Base-by-base conservation (phyloP, 2,888 invertebrate genomes). In the Matsumyia berberina region DNA sequence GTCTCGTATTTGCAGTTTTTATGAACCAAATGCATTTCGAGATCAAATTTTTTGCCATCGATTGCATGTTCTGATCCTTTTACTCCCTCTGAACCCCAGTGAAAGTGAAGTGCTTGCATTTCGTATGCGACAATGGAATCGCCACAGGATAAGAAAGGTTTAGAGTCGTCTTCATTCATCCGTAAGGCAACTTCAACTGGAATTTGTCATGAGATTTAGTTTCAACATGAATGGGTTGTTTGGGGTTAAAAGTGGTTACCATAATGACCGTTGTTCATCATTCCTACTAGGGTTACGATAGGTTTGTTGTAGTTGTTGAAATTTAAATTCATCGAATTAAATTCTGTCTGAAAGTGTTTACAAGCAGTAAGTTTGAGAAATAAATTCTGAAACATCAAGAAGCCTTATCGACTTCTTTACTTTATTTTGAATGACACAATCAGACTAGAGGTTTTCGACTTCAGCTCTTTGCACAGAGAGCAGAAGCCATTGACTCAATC, bases 231-330 rank as follows among this genome's bases (percentile, higher is more conserved):
- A 0, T 9, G 29, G 15, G 66, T 64, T 2, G n/a, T 6, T 49
- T 72, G 7, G 19, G 7, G 9, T 2, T 17, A n/a, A 3, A 11
- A 64, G 5, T 6, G 7, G 8, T 86, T 86, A 90, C 91, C 88
- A 87, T 95, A 94, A 89, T 95, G 95, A n/a, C 95, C 95, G 88
- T 94, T 95, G 88, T 96, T 96, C 35, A 92, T 93, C 51, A 94
- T 90, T 11, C 92, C 92, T 5, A 95, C 89, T 0, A 94, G 94
- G 6, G 93, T 93, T 0, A 94, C 93, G 17, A n/a, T n/a, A 95
- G 91, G 7, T 86, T 86, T 88, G 94, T 94, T 94, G 90, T 95
- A 96, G 1, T 94, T 94, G 49, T 94, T 93, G 89, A 94, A 94
- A 88, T 95, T 91, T 5, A 95, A 93, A 0, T 95, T 95, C 66